Conservation (phyloP, 1,140 invertebrate genomes). For the Ruditapes philippinarum region DNA sequence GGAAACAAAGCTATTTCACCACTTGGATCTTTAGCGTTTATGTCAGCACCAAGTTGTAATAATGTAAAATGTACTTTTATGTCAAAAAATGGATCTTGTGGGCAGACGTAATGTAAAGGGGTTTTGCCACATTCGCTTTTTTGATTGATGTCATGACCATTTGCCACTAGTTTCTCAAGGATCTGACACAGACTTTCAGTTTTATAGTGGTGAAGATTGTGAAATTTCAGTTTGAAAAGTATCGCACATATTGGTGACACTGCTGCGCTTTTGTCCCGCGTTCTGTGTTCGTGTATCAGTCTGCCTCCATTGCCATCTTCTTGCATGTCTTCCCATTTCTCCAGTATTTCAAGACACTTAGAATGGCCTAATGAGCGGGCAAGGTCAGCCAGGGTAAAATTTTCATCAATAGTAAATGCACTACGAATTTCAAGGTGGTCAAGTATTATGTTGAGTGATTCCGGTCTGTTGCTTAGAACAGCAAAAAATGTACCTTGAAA, state of each 20-base stretch:
- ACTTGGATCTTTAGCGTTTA: background rate
- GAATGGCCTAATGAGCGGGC: background rate
- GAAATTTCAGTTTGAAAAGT: background rate
- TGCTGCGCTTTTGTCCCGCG: background rate
- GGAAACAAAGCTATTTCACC: background rate
- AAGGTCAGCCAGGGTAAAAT: background rate
- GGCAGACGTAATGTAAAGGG: background rate
- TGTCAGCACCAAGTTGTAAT: background rate
- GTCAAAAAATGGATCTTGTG: background rate
- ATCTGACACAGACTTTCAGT: background rate
- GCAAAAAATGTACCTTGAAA: background rate
- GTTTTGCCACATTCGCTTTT: background rate
- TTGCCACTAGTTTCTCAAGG: background rate
- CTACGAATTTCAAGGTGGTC: background rate
- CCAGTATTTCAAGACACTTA: background rate
- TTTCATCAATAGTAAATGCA: background rate
- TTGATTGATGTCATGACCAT: slow-evolving; percentile 1
- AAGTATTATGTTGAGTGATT: background rate
- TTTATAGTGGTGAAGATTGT: background rate
- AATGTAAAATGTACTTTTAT: background rate
- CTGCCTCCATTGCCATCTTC: background rate
- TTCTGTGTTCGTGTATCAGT: background rate
- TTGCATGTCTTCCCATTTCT: background rate
- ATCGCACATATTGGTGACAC: background rate
- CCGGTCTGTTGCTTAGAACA: background rate